Evolutionary conservation across 1,140 invertebrate genomes (phyloP).

Genomic region (Nymphalis io): DNA sequence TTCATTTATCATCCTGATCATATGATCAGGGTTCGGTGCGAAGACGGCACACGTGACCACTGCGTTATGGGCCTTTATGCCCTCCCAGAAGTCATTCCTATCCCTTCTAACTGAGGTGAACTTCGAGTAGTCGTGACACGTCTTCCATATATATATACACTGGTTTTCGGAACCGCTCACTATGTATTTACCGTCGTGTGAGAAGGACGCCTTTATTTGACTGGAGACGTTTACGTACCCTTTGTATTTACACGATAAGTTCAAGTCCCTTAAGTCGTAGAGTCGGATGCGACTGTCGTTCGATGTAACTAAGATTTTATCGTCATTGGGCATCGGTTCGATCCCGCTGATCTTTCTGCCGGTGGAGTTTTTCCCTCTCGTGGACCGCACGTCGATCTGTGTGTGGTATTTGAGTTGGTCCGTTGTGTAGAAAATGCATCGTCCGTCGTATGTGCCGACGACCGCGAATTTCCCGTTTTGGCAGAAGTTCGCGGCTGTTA

Average conservation of each 20-base stretch:
- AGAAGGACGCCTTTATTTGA: constrained; percentile 98
- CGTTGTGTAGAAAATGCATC: constrained; percentile 98
- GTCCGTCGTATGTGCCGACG: constrained; percentile 98
- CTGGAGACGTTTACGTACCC: constrained; percentile 97
- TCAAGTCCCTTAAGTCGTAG: constrained; percentile 97
- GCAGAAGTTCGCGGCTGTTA: constrained; percentile 98
- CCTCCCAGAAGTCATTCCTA: constrained; percentile 98
- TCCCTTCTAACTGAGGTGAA: constrained; percentile 96
- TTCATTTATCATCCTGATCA: constrained; percentile 89
- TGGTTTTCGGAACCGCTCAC: constrained; percentile 99
- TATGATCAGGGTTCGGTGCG: constrained; percentile 96
- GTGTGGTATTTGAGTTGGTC: constrained; percentile 99
- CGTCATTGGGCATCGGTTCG: constrained; percentile 97
- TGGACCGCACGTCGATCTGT: constrained; percentile 97
- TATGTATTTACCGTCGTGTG: constrained; percentile 98
- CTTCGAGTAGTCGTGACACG: constrained; percentile 97
- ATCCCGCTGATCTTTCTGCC: constrained; percentile 98
- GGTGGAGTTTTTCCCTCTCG: constrained; percentile 95
- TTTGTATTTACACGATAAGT: constrained; percentile 97
- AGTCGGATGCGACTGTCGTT: constrained; percentile 98
- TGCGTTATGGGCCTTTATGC: constrained; percentile 97
- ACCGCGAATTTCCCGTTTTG: constrained; percentile 99
- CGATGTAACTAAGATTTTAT: constrained; percentile 98
- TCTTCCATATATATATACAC: constrained; percentile 98
- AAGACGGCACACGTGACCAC: constrained; percentile 98